A percentile compares a stretch with the other conserved stretches of the same genome.
These are phyloP conservation scores for Drosophila sturtevanti DNA, from an alignment of 1,140 invertebrate genomes.

Conservation along the genomic window DNA sequence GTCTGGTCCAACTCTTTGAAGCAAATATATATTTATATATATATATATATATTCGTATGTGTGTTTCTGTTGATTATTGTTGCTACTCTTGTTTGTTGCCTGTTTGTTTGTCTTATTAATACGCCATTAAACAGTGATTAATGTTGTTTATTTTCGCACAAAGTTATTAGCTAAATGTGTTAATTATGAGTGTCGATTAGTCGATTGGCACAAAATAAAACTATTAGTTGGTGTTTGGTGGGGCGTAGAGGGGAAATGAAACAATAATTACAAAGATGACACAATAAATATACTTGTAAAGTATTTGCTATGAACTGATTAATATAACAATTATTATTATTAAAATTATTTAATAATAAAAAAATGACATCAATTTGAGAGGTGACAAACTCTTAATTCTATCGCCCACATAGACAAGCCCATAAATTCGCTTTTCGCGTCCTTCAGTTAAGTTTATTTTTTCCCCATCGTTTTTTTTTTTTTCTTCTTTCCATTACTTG, in stretches of 20 bases:
- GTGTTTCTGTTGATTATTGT: background rate
- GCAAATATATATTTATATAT: too few species aligned
- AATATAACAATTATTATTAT: too few species aligned
- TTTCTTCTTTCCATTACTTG: slow-evolving; percentile 43
- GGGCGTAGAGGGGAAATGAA: background rate
- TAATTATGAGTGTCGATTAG: slow-evolving; percentile 76
- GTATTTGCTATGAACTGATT: too few species aligned
- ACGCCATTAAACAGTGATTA: slow-evolving; percentile 75
- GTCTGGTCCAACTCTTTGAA: slow-evolving; percentile 1
- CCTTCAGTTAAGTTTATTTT: background rate
- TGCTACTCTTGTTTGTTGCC: background rate
- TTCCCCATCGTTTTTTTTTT: too few species aligned
- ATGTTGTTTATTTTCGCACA: slow-evolving; percentile 73
- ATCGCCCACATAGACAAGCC: background rate
- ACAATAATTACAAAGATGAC: slow-evolving; percentile 8
- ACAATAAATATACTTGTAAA: background rate
- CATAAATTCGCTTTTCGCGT: background rate
- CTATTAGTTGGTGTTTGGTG: background rate
- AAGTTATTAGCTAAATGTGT: slow-evolving; percentile 81
- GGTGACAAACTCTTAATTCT: too few species aligned
- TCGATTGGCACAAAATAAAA: slow-evolving; percentile 20
- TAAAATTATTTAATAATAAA: too few species aligned
- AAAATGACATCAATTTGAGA: too few species aligned
- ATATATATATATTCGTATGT: background rate
- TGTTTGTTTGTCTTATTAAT: slow-evolving; percentile 72